These are phyloP conservation scores for Parotocinclus haroldoi DNA, from an alignment of 2,797 vertebrate genomes.

Conservation along the genomic window DNA sequence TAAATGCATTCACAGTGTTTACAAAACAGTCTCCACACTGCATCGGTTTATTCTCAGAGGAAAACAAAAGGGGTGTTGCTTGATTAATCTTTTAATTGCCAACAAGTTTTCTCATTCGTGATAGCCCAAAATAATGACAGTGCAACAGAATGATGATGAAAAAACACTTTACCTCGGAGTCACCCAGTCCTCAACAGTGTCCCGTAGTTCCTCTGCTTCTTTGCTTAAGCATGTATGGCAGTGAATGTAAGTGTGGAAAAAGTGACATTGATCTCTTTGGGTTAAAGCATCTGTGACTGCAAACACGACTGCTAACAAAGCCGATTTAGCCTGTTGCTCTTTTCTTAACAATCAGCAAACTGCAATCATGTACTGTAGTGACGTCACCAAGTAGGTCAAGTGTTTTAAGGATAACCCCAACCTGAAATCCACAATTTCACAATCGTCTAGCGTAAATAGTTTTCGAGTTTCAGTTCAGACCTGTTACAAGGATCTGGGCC, in stretches of 20 bases:
- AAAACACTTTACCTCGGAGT: slow-evolving; percentile 20
- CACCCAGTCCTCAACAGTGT: slow-evolving; percentile 50
- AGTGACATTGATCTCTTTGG: slow-evolving; percentile 4
- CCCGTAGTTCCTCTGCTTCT: slow-evolving; percentile 53
- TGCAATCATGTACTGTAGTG: slow-evolving; percentile 5
- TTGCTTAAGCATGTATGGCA: slow-evolving; percentile 65
- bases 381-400: background rate
- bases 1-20: slow-evolving; percentile 67
- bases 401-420: slow-evolving; percentile 8
- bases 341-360: slow-evolving; percentile 2
- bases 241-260: slow-evolving; percentile 50
- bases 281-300: too few species aligned
- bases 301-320: too few species aligned
- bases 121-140: too few species aligned
- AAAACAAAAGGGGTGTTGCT: background rate
- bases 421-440: slow-evolving; percentile 5
- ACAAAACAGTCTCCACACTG: slow-evolving; percentile 54
- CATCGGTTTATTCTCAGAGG: slow-evolving; percentile 6
- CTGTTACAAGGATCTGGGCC: slow-evolving; percentile 3
- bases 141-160: too few species aligned
- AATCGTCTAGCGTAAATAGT: slow-evolving; percentile 5
- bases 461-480: slow-evolving; percentile 34
- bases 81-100: slow-evolving; percentile 19
- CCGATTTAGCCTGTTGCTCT: too few species aligned
- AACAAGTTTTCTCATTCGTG: background rate